These are phyloP conservation scores for Eupithecia subfuscata DNA, from an alignment of 2,888 invertebrate species.

Conservation along the genomic window DNA sequence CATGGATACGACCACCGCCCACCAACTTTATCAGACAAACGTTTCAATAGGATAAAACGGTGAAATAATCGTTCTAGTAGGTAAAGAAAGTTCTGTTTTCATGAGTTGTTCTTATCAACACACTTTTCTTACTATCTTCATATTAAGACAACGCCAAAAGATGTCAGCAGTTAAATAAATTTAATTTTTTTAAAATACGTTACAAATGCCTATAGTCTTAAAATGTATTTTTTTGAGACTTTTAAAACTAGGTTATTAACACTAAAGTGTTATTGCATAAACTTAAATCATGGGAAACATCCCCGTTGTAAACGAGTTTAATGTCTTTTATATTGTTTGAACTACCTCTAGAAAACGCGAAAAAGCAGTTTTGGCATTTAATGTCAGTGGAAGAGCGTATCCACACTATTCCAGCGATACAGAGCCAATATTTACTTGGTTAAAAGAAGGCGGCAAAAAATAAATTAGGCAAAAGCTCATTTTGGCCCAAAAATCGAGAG, in stretches of 20 bases:
- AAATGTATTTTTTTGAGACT: too few species aligned
- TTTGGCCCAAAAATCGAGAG: constrained; percentile 72
- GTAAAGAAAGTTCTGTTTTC: too few species aligned
- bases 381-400: constrained; percentile 45
- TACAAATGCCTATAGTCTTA: too few species aligned
- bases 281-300: too few species aligned
- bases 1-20: constrained; percentile 57
- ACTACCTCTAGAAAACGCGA: not conserved
- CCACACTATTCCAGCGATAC: constrained; percentile 51
- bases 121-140: not conserved
- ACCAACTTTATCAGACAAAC: not conserved
- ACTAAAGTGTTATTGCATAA: too few species aligned
- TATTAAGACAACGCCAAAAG: not conserved
- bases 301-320: too few species aligned
- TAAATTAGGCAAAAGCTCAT: constrained; percentile 84
- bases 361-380: not conserved
- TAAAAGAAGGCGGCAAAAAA: constrained; percentile 84
- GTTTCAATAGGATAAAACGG: not conserved
- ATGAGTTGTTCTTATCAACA: not conserved
- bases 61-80: too few species aligned
- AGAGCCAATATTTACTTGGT: constrained; percentile 80
- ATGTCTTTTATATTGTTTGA: too few species aligned
- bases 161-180: too few species aligned
- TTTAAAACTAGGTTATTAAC: too few species aligned
- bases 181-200: too few species aligned